These are phyloP conservation scores for Dasyornis broadbenti DNA, from an alignment of 2,113 vertebrate species.

Conservation along the genomic window DNA sequence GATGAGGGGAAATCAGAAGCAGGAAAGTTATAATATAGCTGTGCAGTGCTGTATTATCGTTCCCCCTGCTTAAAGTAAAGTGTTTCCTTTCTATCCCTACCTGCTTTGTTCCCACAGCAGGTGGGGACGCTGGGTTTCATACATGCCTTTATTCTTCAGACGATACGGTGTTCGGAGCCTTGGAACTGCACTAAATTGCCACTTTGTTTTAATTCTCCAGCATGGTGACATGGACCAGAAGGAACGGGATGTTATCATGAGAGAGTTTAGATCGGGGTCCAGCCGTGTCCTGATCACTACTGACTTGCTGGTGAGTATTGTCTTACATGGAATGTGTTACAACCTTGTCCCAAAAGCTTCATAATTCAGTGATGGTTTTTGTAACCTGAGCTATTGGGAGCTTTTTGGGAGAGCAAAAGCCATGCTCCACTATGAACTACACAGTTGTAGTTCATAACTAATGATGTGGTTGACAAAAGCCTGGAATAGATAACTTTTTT, in stretches of 20 bases:
- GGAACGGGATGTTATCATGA: slow-evolving; percentile 97
- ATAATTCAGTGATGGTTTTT: slow-evolving; percentile 40
- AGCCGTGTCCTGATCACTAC: slow-evolving; percentile 97
- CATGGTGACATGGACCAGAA: slow-evolving; percentile 99
- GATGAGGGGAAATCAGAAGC: background rate
- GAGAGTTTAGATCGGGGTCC: slow-evolving; percentile 93
- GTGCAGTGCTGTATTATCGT: slow-evolving; percentile 77
- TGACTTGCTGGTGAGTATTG: slow-evolving; percentile 88
- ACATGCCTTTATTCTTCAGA: background rate
- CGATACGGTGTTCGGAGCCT: accelerated
- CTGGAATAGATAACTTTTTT: accelerated
- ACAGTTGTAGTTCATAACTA: slow-evolving; percentile 80
- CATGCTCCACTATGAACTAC: slow-evolving; percentile 81
- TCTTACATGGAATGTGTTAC: accelerated
- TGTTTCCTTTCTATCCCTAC: slow-evolving; percentile 75
- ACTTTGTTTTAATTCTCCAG: slow-evolving; percentile 50
- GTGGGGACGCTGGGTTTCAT: slow-evolving; percentile 79
- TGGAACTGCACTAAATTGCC: background rate
- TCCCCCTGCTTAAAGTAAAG: slow-evolving; percentile 76
- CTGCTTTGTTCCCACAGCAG: slow-evolving; percentile 42
- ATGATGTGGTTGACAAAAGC: slow-evolving; percentile 70
- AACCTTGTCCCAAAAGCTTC: slow-evolving; percentile 61
- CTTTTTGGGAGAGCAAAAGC: slow-evolving; percentile 80
- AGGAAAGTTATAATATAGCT: slow-evolving; percentile 76
- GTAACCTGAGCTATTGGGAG: slow-evolving; percentile 70